These are phyloP conservation scores for Gobiocypris rarus DNA, from an alignment of 2,113 vertebrate genomes.

Conservation along the genomic window DNA sequence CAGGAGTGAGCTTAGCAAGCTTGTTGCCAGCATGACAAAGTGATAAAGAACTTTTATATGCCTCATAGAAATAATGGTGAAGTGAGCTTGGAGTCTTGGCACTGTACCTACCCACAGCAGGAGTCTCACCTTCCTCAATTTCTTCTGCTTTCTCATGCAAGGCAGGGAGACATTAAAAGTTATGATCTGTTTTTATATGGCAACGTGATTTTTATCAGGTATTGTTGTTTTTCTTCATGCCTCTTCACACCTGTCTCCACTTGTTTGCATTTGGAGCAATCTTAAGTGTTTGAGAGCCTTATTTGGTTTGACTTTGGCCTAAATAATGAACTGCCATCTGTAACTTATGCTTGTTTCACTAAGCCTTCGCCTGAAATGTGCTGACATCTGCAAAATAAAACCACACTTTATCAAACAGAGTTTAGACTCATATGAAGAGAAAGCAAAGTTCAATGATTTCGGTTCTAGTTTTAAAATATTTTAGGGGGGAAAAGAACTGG, in stretches of 20 bases:
- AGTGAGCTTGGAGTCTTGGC: constrained; percentile 42
- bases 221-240: not conserved
- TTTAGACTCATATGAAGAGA: not conserved
- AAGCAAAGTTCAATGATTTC: not conserved
- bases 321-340: not conserved
- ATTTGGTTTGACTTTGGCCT: not conserved
- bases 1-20: constrained; percentile 54
- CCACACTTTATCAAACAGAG: not conserved
- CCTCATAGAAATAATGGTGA: constrained; percentile 43
- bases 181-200: constrained; percentile 41
- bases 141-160: constrained; percentile 24
- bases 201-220: constrained; percentile 28
- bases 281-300: constrained; percentile 2
- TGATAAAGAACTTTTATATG: constrained; percentile 45
- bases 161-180: constrained; percentile 39
- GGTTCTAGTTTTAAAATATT: not conserved
- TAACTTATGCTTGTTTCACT: not conserved
- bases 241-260: constrained; percentile 42
- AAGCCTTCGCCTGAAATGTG: constrained; percentile 4
- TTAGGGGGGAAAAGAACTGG: not conserved
- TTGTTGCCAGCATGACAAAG: constrained; percentile 45
- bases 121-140: constrained; percentile 47
- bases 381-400: constrained; percentile 20
- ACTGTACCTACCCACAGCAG: constrained; percentile 27
- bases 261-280: constrained; percentile 18